A percentile compares a stretch with the other conserved stretches of the same genome.
Evolutionary conservation across 2,888 invertebrate species (phyloP).

Genomic region (Serrognathus titanus): DNA sequence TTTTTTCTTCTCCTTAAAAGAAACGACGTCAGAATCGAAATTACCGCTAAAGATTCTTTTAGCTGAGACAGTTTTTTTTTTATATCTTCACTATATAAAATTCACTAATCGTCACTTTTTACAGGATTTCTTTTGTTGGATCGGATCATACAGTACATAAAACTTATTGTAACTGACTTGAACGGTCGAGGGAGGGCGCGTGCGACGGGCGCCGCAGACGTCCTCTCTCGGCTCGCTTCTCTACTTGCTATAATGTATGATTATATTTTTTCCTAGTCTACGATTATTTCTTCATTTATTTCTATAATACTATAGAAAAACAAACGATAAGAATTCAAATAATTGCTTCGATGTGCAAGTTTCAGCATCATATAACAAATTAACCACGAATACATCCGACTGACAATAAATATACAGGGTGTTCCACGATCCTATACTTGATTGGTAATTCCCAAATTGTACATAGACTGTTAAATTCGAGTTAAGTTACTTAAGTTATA

Average conservation of each 20-base stretch:
- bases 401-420: too few species aligned
- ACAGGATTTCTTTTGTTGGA: slow-evolving; percentile 28
- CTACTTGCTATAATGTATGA: slow-evolving; percentile 18
- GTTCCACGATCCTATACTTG: too few species aligned
- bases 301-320: slow-evolving; percentile 14
- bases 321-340: neutral
- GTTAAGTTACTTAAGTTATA: too few species aligned
- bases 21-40: too few species aligned
- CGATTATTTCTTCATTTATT: slow-evolving; percentile 13
- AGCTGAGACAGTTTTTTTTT: neutral
- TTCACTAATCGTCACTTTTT: slow-evolving; percentile 20
- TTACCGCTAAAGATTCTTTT: neutral
- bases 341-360: neutral
- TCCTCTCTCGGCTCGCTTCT: neutral
- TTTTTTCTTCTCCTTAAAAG: too few species aligned
- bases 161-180: slow-evolving; percentile 29
- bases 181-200: slow-evolving; percentile 1
- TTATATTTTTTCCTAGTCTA: slow-evolving; percentile 17
- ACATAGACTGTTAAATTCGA: too few species aligned
- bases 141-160: slow-evolving; percentile 35
- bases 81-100: slow-evolving; percentile 3
- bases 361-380: neutral
- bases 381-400: too few species aligned
- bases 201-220: neutral
- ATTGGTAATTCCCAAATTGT: too few species aligned